Evolutionary conservation across 2,888 invertebrate genomes (phyloP).

Genomic region (Dysmachus trigonus): DNA sequence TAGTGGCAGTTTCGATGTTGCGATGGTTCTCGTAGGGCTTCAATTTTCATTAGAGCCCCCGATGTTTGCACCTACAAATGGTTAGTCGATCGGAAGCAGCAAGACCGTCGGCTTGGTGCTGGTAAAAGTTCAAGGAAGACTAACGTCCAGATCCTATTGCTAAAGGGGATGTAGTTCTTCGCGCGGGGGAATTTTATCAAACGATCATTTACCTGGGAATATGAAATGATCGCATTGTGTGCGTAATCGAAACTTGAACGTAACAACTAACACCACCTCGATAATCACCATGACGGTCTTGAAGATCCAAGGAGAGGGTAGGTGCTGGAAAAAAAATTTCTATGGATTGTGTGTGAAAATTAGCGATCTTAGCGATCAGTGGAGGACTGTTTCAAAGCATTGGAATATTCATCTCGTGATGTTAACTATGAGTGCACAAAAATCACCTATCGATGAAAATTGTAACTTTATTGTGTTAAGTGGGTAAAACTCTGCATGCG

Average conservation of each 20-base stretch:
- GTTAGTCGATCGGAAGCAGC: background rate
- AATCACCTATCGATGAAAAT: background rate
- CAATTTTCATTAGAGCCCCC: background rate
- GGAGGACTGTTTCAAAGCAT: background rate
- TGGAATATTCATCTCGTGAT: background rate
- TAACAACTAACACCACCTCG: background rate
- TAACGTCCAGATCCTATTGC: background rate
- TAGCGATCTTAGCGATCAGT: background rate
- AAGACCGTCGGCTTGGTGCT: background rate
- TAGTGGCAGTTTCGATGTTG: background rate
- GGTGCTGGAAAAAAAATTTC: background rate
- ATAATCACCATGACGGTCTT: constrained; percentile 9
- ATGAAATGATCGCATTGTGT: background rate
- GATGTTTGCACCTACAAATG: background rate
- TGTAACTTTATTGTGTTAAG: background rate
- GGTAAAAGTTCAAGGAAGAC: background rate
- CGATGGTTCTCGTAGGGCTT: background rate
- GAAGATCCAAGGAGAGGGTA: constrained; percentile 1
- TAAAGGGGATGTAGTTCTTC: background rate
- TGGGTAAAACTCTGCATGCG: background rate
- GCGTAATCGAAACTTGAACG: background rate
- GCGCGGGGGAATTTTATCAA: background rate
- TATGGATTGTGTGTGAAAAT: background rate
- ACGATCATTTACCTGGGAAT: background rate
- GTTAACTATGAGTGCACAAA: background rate